These are phyloP conservation scores for Eudemis profundana DNA, from an alignment of 2,888 invertebrate species.

Conservation along the genomic window DNA sequence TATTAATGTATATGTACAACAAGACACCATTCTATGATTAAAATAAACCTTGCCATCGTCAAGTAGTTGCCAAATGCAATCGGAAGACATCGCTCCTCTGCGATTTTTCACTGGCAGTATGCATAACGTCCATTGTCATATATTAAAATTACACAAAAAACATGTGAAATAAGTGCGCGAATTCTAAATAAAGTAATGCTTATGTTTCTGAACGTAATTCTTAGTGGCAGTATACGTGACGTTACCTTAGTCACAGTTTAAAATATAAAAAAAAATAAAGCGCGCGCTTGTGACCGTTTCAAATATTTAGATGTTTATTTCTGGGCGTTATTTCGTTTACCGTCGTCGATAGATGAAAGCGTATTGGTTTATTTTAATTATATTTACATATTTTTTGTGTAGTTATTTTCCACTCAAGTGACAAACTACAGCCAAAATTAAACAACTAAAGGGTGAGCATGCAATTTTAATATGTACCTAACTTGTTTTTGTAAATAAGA, in stretches of 20 bases:
- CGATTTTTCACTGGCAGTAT: conserved; percentile 12
- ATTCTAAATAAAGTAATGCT: not conserved
- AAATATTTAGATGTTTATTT: conserved; percentile 1
- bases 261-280: not conserved
- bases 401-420: conserved; percentile 12
- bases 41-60: conserved; percentile 34
- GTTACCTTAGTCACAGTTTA: not conserved
- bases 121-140: conserved; percentile 1
- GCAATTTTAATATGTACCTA: not conserved
- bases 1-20: conserved; percentile 5
- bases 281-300: not conserved
- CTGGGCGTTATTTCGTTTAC: not conserved
- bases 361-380: not conserved
- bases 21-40: conserved; percentile 17
- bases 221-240: not conserved
- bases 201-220: not conserved
- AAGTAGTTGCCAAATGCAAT: conserved; percentile 41
- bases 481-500: not conserved
- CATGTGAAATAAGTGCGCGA: not conserved
- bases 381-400: not conserved
- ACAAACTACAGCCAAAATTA: conserved; percentile 41
- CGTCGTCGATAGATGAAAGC: not conserved
- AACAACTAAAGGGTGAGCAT: conserved; percentile 44
- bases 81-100: conserved; percentile 25
- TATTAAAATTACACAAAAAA: not conserved